These are phyloP conservation scores for Schizotus pectinicornis DNA, from an alignment of 2,888 invertebrate genomes.

Conservation along the genomic window DNA sequence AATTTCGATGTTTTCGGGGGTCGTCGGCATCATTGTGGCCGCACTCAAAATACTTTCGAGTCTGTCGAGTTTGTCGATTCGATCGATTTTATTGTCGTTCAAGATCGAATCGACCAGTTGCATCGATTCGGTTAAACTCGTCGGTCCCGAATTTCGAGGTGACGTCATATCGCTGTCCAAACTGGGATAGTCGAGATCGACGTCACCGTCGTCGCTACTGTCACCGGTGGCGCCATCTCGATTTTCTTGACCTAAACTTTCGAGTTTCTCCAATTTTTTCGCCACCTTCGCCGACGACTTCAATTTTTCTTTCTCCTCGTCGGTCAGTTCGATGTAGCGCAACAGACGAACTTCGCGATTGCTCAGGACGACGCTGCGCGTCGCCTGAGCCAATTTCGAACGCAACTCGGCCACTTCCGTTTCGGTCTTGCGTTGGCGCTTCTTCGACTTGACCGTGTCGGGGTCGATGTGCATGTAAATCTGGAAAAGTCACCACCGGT, in stretches of 20 bases:
- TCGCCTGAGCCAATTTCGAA: slow-evolving; percentile 78
- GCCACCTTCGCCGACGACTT: slow-evolving; percentile 92
- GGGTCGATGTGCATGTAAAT: slow-evolving; percentile 84
- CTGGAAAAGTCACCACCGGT: no score
- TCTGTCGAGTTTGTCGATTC: slow-evolving; percentile 84
- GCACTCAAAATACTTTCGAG: slow-evolving; percentile 85
- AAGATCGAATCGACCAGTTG: slow-evolving; percentile 86
- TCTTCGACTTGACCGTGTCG: slow-evolving; percentile 83
- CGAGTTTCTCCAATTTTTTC: slow-evolving; percentile 88
- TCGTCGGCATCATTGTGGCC: slow-evolving; percentile 70
- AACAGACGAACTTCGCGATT: slow-evolving; percentile 89
- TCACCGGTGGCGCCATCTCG: slow-evolving; percentile 75
- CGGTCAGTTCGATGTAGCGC: slow-evolving; percentile 85
- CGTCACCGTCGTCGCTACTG: slow-evolving; percentile 71
- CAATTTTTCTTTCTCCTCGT: slow-evolving; percentile 90
- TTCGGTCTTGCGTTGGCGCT: slow-evolving; percentile 89
- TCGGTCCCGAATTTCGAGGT: slow-evolving; percentile 78
- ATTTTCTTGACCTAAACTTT: slow-evolving; percentile 77
- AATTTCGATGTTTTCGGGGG: slow-evolving; percentile 55
- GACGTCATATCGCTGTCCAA: slow-evolving; percentile 79
- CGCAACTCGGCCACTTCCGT: slow-evolving; percentile 89
- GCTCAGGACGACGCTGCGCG: slow-evolving; percentile 87
- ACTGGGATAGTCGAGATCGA: slow-evolving; percentile 77
- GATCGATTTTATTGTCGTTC: slow-evolving; percentile 82
- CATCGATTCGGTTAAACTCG: slow-evolving; percentile 87